phyloP scores from a whole-genome alignment of 2,888 invertebrate species.

The Synergus umbraculus region DNA sequence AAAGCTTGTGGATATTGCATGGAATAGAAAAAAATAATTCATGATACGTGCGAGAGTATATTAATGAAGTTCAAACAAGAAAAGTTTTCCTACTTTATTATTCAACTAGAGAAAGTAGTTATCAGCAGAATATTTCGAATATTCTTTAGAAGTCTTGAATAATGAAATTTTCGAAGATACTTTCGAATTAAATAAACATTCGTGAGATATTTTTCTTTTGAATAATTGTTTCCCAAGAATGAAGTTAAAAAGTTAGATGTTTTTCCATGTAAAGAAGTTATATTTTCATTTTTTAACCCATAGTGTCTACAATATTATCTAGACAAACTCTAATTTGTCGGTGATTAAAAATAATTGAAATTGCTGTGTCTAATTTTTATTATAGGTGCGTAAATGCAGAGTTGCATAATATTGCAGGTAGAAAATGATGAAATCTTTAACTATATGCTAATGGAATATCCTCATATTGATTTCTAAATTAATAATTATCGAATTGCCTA shows the following conservation, averaged over 20 bases:
- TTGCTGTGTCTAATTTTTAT: too few relatives aligned
- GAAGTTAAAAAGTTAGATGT: too few relatives aligned
- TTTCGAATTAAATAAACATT: too few relatives aligned
- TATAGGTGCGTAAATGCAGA: neutral
- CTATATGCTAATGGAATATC: constrained; percentile 39
- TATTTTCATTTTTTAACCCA: too few relatives aligned
- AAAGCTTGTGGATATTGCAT: neutral
- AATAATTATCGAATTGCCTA: neutral
- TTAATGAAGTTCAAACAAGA: neutral
- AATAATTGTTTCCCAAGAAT: too few relatives aligned
- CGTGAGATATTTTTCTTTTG: too few relatives aligned
- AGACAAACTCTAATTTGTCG: too few relatives aligned
- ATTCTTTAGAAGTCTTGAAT: neutral
- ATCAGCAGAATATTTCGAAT: neutral
- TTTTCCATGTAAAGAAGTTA: too few relatives aligned
- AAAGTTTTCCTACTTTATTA: neutral
- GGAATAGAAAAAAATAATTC: neutral
- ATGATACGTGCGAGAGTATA: neutral
- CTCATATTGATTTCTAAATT: neutral
- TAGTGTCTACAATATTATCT: too few relatives aligned
- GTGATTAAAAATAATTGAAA: too few relatives aligned
- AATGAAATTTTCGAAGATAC: too few relatives aligned
- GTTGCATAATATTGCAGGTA: constrained; percentile 5
- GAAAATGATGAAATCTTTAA: constrained; percentile 29
- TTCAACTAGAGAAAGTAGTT: neutral